Evolutionary conservation across 2,113 vertebrate species (phyloP), one percentile per base, ranked within the genome.

Genomic region (Labeo catla): DNA sequence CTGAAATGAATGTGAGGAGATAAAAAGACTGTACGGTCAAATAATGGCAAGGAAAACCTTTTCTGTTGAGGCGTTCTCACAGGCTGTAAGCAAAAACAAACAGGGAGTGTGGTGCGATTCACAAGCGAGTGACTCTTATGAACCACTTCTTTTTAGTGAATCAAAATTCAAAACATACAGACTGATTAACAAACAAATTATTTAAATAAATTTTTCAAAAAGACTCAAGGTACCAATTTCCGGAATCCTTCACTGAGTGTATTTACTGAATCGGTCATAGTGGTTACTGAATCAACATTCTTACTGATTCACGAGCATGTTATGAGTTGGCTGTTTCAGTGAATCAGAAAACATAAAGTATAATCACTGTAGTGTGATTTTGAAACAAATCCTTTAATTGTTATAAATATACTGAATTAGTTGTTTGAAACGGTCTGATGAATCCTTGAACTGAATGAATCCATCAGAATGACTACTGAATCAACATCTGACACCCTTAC

Each of bases 1-100:
- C 66, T 43, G 66, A 70, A 70, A 21, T 70, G 36, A 70, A 70
- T 72, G 39, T 21, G 19, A 72, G 39, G 68, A 72, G 39, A 72
- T 19, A 21, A 43, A 70, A 70, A 43, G 66, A 39, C 34, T 8
- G 36, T 21, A 72, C 16, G 45, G 36, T 34, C 8, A 11, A 72
- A 45, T 21, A 21, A 45, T 21, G 39, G 39, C 39, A 21, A 21
- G 68, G 39, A 45, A 72, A 11, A 21, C 39, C 39, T 43, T 70
- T 43, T 43, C 16, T 70, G 16, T 39, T 10, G 16, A 43, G 36
- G 21, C 1, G 8, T 43, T 72, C 36, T 45, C 1, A 16, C 8
- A 4, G 19, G 39, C 39, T n/a, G 39, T n/a, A n/a, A 73, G 39
- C 70, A 45, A 11, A 15, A 66, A 34, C 28, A 61, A 4, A 23